A percentile compares a stretch with the other conserved stretches of the same genome.
Evolutionary conservation across 2,888 invertebrate genomes (phyloP).

Genomic region (Tuberolachnus salignus): DNA sequence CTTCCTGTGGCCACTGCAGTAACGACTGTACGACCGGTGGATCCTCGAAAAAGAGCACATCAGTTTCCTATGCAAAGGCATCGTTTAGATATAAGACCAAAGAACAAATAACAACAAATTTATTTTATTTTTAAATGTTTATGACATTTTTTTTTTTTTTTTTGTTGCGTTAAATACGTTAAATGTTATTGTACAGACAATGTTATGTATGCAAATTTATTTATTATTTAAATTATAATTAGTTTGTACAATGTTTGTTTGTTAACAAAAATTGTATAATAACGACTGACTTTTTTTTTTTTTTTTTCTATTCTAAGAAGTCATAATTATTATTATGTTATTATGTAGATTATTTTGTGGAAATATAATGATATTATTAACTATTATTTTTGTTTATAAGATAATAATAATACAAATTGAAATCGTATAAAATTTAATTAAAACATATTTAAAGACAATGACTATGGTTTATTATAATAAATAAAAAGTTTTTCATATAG

Average conservation of each 20-base stretch:
- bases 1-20: background rate
- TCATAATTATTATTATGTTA: background rate
- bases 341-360: slow-evolving; percentile 3
- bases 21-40: slow-evolving; percentile 17
- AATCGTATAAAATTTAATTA: background rate
- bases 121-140: slow-evolving; percentile 31
- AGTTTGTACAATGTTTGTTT: background rate
- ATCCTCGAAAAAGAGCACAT: slow-evolving; percentile 37
- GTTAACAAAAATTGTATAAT: slow-evolving; percentile 20
- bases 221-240: slow-evolving; percentile 30
- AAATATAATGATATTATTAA: background rate
- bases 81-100: slow-evolving; percentile 44
- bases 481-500: too few species aligned
- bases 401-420: background rate
- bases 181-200: slow-evolving; percentile 9
- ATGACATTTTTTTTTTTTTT: background rate
- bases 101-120: slow-evolving; percentile 48
- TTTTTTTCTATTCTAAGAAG: slow-evolving; percentile 2
- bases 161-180: background rate
- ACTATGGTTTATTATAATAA: background rate
- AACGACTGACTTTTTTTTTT: slow-evolving; percentile 41
- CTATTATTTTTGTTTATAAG: too few species aligned
- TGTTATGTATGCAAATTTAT: background rate
- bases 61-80: slow-evolving; percentile 52
- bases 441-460: background rate